Percentiles rank a stretch among this genome's conserved stretches.
These are phyloP conservation scores for Vireo griseus DNA, from an alignment of 2,797 vertebrate genomes.

Conservation along the genomic window DNA sequence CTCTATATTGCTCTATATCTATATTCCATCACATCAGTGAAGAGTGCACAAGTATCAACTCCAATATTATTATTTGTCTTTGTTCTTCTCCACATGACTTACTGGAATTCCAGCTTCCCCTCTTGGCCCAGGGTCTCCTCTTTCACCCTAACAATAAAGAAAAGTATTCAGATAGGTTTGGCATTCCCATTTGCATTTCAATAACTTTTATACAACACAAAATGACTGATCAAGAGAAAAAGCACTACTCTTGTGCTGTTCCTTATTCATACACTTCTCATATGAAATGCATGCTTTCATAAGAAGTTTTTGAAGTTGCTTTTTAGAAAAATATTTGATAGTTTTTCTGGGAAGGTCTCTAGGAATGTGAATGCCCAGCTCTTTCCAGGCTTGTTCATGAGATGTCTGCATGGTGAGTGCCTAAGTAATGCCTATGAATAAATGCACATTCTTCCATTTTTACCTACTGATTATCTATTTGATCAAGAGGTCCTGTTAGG, in stretches of 20 bases:
- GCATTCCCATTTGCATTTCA: background rate
- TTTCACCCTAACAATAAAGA: constrained; percentile 70
- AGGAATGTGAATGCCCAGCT: background rate
- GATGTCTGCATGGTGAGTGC: background rate
- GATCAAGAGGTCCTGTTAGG: background rate
- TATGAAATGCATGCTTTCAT: background rate
- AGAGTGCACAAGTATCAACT: background rate
- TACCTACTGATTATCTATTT: background rate
- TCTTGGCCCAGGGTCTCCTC: constrained; percentile 78
- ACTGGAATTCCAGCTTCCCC: constrained; percentile 77
- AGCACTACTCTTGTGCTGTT: background rate
- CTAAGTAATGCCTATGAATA: background rate
- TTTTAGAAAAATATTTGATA: background rate
- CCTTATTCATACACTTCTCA: background rate
- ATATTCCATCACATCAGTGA: background rate
- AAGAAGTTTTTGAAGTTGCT: background rate
- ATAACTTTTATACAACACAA: background rate
- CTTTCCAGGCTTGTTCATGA: background rate
- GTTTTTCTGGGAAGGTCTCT: background rate
- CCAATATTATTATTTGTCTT: background rate
- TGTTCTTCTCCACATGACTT: constrained; percentile 30
- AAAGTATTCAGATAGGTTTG: background rate
- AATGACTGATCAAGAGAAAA: background rate
- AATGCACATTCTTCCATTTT: background rate
- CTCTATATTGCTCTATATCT: background rate